phyloP scores from a whole-genome alignment of 2,888 invertebrate species.

The Hyposoter dolosus region DNA sequence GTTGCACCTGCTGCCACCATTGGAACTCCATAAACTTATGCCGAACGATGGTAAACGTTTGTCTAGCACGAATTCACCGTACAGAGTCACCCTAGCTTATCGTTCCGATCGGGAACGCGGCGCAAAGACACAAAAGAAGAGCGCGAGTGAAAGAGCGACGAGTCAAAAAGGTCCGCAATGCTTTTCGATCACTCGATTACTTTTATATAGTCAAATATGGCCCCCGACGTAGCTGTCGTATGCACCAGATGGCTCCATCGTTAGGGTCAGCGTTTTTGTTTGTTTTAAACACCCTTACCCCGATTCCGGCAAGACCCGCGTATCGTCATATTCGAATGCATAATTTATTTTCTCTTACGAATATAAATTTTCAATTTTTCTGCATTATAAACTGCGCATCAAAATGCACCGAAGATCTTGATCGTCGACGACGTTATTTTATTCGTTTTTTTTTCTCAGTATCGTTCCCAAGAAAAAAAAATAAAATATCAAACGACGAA shows the following conservation, averaged over 20 bases:
- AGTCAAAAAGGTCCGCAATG: conserved; percentile 45
- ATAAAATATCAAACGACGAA: too few species aligned
- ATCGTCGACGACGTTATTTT: background rate
- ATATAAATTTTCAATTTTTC: conserved; percentile 4
- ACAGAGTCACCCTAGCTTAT: conserved; percentile 13
- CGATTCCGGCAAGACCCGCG: conserved; percentile 9
- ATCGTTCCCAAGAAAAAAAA: background rate
- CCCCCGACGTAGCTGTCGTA: conserved; percentile 39
- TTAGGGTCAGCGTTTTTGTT: conserved; percentile 68
- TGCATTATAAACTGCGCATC: background rate
- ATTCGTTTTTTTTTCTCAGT: background rate
- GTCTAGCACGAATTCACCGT: conserved; percentile 17
- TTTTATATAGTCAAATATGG: conserved; percentile 40
- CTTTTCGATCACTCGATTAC: conserved; percentile 63
- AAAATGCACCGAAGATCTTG: background rate
- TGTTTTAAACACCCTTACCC: conserved; percentile 20
- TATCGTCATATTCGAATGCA: conserved; percentile 16
- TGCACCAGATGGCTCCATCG: conserved; percentile 73
- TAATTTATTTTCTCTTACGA: background rate
- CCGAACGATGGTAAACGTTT: conserved; percentile 9
- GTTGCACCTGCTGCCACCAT: conserved; percentile 58
- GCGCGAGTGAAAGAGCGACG: conserved; percentile 5
- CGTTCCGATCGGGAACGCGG: conserved; percentile 26
- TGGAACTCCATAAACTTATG: background rate
- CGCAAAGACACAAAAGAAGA: conserved; percentile 39